A percentile compares a stretch with the other conserved stretches of the same genome.
Conservation (phyloP, 2,113 vertebrate species). For the human (Homo sapiens) region GRCh38 chr2:2242001-2242500, state of each 20-base stretch:
- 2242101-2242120: neutral
- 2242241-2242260: too few species aligned
- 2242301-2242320: fast-evolving
- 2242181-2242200: neutral
- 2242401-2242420: neutral
- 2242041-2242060: fast-evolving
- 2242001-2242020: neutral
- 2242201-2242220: fast-evolving
- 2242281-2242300: too few species aligned
- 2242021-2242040: neutral
- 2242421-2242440: neutral
- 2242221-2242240: neutral
- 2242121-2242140: neutral
- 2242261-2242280: too few species aligned
- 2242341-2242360: neutral
- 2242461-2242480: neutral
- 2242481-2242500: neutral
- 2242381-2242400: neutral
- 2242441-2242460: fast-evolving
- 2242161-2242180: too few species aligned
- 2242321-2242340: neutral
- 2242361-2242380: neutral
- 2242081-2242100: neutral
- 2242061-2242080: too few species aligned
- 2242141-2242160: neutral